phyloP scores from a whole-genome alignment of 2,797 vertebrate species.

The Mormyrus hasselquistii region DNA sequence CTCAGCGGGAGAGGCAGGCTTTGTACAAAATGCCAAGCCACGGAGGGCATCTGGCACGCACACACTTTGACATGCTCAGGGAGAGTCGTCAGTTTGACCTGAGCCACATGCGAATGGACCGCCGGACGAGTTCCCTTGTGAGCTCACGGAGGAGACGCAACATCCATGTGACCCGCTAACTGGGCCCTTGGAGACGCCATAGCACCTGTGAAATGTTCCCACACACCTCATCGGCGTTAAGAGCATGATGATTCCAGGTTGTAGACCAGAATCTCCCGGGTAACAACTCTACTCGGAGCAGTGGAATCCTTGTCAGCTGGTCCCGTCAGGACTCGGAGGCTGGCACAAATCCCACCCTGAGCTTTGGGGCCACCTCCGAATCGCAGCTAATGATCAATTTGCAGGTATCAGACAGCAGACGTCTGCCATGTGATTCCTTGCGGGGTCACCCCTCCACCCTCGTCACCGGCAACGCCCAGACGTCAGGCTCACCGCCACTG shows the following conservation, averaged over 20 bases:
- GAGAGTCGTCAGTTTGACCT: background rate
- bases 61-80: background rate
- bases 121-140: background rate
- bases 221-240: background rate
- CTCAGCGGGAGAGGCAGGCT: background rate
- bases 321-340: background rate
- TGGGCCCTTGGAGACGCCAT: background rate
- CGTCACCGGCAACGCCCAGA: background rate
- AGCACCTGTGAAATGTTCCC: background rate
- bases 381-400: background rate
- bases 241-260: background rate
- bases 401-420: background rate
- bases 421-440: background rate
- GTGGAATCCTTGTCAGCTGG: background rate
- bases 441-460: background rate
- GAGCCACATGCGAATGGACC: background rate
- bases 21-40: background rate
- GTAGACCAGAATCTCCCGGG: background rate
- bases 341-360: background rate
- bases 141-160: background rate
- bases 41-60: background rate
- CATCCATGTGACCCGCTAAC: background rate
- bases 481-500: background rate
- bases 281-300: background rate
- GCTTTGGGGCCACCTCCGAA: background rate